Conservation (phyloP, 2,888 invertebrate species). For the Orthonevra nobilis region DNA sequence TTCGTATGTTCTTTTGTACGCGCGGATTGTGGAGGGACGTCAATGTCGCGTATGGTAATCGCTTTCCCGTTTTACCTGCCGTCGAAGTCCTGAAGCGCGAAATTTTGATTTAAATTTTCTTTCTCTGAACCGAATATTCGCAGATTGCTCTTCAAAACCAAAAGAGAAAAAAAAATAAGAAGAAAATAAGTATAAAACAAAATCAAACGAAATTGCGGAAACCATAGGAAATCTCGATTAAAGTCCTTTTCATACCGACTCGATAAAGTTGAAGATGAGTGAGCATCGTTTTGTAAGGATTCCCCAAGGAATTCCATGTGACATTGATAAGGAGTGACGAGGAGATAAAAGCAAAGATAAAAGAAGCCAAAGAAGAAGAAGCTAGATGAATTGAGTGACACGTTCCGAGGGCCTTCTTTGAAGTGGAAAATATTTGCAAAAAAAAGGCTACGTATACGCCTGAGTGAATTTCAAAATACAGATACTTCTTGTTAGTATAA, state of each 20-base stretch:
- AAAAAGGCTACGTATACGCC: conserved; percentile 19
- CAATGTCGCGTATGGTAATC: neutral
- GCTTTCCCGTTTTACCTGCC: conserved; percentile 50
- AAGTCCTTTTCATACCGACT: conserved; percentile 51
- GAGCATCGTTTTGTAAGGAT: neutral
- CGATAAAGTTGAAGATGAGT: neutral
- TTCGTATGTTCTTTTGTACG: neutral
- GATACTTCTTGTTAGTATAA: no score
- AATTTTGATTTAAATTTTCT: neutral
- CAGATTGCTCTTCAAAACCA: conserved; percentile 43
- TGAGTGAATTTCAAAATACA: neutral
- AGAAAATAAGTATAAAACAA: conserved; percentile 17
- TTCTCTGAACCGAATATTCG: conserved; percentile 23
- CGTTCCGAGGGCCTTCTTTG: conserved; percentile 14
- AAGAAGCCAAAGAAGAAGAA: neutral
- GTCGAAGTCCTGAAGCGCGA: conserved; percentile 53
- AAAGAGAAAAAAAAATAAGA: conserved; percentile 23
- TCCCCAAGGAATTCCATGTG: conserved; percentile 7
- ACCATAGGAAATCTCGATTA: conserved; percentile 62
- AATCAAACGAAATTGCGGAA: conserved; percentile 21
- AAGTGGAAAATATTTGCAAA: conserved; percentile 8
- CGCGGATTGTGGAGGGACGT: conserved; percentile 25
- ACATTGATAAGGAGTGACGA: neutral
- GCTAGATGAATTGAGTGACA: conserved; percentile 14
- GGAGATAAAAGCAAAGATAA: conserved; percentile 9